Percentiles rank a stretch among this genome's conserved stretches.
phyloP scores from a whole-genome alignment of 2,797 vertebrate genomes.

The Cuculus canorus region DNA sequence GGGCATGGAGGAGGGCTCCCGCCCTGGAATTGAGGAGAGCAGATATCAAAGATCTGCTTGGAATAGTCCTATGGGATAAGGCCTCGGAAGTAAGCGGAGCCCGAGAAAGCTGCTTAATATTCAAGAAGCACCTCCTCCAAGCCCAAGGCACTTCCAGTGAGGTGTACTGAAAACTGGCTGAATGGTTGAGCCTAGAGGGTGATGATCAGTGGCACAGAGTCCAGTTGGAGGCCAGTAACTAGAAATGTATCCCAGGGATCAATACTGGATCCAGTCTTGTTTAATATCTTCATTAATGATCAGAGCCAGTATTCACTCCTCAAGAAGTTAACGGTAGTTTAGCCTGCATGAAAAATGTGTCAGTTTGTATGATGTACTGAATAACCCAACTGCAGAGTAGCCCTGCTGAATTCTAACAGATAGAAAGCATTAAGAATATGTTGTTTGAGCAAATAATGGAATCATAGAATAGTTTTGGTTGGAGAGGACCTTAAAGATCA shows the following conservation, averaged over 20 bases:
- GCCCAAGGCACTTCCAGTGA: neutral
- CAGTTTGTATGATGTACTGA: neutral
- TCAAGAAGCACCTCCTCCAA: neutral
- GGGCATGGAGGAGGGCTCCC: too few relatives aligned
- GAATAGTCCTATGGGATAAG: neutral
- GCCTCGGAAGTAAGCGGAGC: neutral
- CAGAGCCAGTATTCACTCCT: neutral
- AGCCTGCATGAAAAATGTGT: neutral
- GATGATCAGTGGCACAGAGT: too few relatives aligned
- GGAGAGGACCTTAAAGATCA: too few relatives aligned
- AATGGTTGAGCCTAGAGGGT: too few relatives aligned
- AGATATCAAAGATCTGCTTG: too few relatives aligned
- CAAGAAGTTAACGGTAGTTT: neutral
- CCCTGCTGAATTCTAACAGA: neutral
- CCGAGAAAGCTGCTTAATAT: neutral
- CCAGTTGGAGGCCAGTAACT: too few relatives aligned
- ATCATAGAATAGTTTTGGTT: too few relatives aligned
- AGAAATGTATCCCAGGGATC: neutral
- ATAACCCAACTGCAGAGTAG: neutral
- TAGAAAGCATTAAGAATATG: neutral
- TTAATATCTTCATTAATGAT: neutral
- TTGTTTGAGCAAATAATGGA: rapidly evolving
- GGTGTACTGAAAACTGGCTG: too few relatives aligned
- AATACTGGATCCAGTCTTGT: neutral
- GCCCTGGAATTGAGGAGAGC: too few relatives aligned